These are phyloP conservation scores for Salvelinus namaycush DNA, from an alignment of 2,113 vertebrate genomes.

Conservation along the genomic window DNA sequence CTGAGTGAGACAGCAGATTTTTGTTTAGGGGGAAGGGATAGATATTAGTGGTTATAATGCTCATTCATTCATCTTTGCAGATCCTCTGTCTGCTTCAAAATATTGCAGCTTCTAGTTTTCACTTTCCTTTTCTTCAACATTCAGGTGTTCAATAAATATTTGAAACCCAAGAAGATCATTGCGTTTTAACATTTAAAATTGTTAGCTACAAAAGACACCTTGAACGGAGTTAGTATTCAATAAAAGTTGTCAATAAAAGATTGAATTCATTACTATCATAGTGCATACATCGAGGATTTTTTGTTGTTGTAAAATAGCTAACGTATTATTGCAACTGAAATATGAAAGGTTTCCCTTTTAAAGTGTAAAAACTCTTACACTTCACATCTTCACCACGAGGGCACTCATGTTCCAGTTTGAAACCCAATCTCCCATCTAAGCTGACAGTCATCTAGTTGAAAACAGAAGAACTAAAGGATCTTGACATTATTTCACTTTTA, in stretches of 20 bases:
- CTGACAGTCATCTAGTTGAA: background rate
- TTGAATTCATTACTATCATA: background rate
- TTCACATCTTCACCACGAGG: slow-evolving; percentile 2
- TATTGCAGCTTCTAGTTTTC: background rate
- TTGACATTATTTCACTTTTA: background rate
- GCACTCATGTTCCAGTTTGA: background rate
- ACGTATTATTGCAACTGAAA: background rate
- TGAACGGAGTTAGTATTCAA: background rate
- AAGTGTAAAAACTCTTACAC: background rate
- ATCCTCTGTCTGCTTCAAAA: background rate
- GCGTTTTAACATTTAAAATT: background rate
- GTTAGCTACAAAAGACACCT: background rate
- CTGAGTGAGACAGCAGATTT: background rate
- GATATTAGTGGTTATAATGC: background rate
- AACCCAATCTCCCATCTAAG: background rate
- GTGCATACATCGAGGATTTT: background rate
- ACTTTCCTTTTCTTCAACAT: slow-evolving; percentile 17
- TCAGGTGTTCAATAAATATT: slow-evolving; percentile 52
- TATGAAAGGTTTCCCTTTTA: background rate
- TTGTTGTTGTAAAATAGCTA: background rate
- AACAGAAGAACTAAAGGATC: background rate
- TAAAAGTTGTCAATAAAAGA: background rate
- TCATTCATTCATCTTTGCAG: background rate
- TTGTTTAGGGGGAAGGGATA: background rate
- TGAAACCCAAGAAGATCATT: slow-evolving; percentile 26